A percentile compares a stretch with the other conserved stretches of the same genome.
Conservation (phyloP, 2,113 vertebrate species). For the Colaptes auratus region DNA sequence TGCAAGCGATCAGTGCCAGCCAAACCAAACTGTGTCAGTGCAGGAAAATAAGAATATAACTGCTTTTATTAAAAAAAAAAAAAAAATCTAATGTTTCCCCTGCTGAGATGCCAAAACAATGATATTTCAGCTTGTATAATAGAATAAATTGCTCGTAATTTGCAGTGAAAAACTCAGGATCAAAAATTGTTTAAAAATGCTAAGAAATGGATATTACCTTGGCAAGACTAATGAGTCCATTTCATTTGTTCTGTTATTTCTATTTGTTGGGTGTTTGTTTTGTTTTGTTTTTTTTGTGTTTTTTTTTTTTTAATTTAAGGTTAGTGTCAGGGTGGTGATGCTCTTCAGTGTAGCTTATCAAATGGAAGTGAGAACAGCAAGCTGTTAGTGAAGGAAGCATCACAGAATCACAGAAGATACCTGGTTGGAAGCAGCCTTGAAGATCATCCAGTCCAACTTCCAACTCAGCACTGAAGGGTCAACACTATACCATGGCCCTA, state of each 20-base stretch:
- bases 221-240: background rate
- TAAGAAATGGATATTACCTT: background rate
- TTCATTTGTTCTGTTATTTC: background rate
- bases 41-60: background rate
- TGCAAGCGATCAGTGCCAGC: background rate
- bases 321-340: background rate
- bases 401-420: too few relatives aligned
- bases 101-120: background rate
- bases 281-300: too few relatives aligned
- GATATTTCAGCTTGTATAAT: background rate
- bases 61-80: background rate
- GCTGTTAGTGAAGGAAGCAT: background rate
- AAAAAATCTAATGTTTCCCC: background rate
- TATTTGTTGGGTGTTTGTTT: too few relatives aligned
- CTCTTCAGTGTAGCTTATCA: background rate
- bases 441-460: too few relatives aligned
- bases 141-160: background rate
- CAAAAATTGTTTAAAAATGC: background rate
- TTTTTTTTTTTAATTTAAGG: background rate
- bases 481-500: too few relatives aligned
- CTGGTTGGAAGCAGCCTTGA: too few relatives aligned
- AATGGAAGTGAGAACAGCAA: background rate
- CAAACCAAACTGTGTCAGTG: background rate
- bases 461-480: too few relatives aligned
- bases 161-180: background rate